Conservation (phyloP, 1,140 invertebrate species). For the Coelopa frigida region DNA sequence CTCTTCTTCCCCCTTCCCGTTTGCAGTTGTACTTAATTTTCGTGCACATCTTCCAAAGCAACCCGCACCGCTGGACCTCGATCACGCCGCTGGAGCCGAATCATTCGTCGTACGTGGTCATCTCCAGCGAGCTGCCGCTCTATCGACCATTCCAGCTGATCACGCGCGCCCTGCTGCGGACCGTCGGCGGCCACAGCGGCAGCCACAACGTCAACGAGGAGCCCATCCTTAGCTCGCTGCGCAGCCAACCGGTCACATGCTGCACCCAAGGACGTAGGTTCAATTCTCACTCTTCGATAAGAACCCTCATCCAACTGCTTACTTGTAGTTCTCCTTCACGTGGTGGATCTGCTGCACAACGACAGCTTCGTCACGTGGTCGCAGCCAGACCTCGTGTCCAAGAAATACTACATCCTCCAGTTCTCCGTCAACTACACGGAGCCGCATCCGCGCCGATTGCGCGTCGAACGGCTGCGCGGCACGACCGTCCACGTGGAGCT, state of each 20-base stretch:
- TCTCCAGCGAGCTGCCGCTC: conserved; percentile 30
- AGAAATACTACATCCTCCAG: conserved; percentile 41
- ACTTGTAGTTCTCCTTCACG: conserved; percentile 27
- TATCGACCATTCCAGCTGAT: conserved; percentile 39
- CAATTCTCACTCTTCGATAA: neutral
- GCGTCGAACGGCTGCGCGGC: conserved; percentile 20
- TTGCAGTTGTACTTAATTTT: conserved; percentile 32
- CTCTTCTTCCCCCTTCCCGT: neutral
- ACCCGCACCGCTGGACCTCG: conserved; percentile 34
- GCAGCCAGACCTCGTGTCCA: conserved; percentile 28
- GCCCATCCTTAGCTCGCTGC: conserved; percentile 31
- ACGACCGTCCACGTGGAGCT: conserved; percentile 27
- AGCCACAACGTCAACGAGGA: conserved; percentile 21
- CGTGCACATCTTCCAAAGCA: conserved; percentile 35
- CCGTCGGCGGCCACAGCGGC: conserved; percentile 23
- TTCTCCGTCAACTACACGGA: conserved; percentile 37
- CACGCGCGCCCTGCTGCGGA: conserved; percentile 31
- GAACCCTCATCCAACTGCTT: neutral
- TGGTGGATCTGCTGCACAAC: conserved; percentile 29
- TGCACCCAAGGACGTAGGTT: conserved; percentile 42
- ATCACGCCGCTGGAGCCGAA: conserved; percentile 36
- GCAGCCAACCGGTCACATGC: conserved; percentile 33
- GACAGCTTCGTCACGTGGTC: conserved; percentile 40
- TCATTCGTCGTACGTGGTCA: conserved; percentile 36
- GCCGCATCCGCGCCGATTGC: conserved; percentile 31